Conservation (phyloP, 2,113 vertebrate genomes). For the Sceloporus undulatus region DNA sequence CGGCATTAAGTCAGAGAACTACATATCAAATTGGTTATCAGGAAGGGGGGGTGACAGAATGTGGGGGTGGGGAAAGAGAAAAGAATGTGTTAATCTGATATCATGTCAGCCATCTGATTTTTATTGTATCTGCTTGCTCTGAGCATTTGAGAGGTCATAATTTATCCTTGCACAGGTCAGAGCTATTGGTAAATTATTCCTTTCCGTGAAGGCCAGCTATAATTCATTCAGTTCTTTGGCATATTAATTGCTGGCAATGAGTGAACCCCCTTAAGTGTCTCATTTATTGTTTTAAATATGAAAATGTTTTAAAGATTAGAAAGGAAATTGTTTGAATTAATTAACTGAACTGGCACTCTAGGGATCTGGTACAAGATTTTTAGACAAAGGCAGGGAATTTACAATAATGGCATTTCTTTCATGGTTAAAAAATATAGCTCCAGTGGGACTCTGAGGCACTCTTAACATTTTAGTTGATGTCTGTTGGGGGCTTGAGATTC, state of each 20-base stretch:
- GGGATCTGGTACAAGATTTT: constrained; percentile 81
- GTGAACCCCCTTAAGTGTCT: constrained; percentile 77
- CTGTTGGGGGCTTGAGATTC: constrained; percentile 77
- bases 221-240: constrained; percentile 79
- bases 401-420: constrained; percentile 84
- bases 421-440: constrained; percentile 80
- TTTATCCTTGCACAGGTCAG: constrained; percentile 77
- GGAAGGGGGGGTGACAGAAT: constrained; percentile 42
- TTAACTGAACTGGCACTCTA: constrained; percentile 80
- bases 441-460: constrained; percentile 77
- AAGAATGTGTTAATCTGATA: constrained; percentile 54
- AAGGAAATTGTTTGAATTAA: constrained; percentile 86
- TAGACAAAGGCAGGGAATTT: constrained; percentile 84
- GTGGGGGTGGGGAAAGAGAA: not conserved
- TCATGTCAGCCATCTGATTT: constrained; percentile 58
- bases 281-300: constrained; percentile 86
- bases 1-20: constrained; percentile 71
- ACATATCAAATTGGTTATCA: constrained; percentile 68
- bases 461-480: constrained; percentile 83
- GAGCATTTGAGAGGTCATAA: constrained; percentile 55
- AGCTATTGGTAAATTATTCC: constrained; percentile 71
- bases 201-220: constrained; percentile 66
- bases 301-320: constrained; percentile 86
- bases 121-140: constrained; percentile 69
- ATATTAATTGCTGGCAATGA: constrained; percentile 82